Conservation (phyloP, 2,797 vertebrate genomes). For the Micropoecilia bifurca region DNA sequence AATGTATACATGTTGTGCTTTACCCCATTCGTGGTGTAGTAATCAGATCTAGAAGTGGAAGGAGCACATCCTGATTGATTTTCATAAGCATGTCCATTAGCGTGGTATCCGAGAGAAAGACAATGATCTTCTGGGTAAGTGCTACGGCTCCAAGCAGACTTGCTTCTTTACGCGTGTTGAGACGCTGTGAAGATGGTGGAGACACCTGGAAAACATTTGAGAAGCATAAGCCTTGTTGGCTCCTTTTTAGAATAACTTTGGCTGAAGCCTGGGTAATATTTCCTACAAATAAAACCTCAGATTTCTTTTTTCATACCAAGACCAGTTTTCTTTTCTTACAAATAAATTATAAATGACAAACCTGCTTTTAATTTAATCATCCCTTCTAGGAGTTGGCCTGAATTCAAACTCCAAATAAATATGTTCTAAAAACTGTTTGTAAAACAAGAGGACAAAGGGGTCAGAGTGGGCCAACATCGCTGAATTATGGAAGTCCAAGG, state of each 20-base stretch:
- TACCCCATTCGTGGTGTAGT: conserved; percentile 89
- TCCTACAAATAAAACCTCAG: neutral
- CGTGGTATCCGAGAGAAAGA: conserved; percentile 95
- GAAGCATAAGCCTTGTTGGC: neutral
- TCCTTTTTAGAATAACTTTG: neutral
- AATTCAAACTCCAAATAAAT: neutral
- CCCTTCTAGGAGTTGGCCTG: neutral
- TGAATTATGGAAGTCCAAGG: too few relatives aligned
- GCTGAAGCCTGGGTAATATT: neutral
- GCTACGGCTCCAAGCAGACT: conserved; percentile 92
- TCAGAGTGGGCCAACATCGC: neutral
- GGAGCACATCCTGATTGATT: conserved; percentile 94
- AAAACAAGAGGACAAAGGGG: neutral
- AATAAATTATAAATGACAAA: neutral
- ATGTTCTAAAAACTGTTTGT: neutral
- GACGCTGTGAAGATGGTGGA: conserved; percentile 84
- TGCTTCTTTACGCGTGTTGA: conserved; percentile 97
- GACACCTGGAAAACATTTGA: conserved; percentile 83
- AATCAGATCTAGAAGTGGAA: conserved; percentile 92
- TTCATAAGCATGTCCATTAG: conserved; percentile 99
- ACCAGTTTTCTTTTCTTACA: neutral
- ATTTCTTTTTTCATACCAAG: neutral
- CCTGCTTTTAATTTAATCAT: neutral
- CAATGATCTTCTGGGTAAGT: conserved; percentile 93
- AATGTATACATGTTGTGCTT: neutral